phyloP scores from a whole-genome alignment of 2,797 vertebrate genomes.

The Tauraco hartlaubi region DNA sequence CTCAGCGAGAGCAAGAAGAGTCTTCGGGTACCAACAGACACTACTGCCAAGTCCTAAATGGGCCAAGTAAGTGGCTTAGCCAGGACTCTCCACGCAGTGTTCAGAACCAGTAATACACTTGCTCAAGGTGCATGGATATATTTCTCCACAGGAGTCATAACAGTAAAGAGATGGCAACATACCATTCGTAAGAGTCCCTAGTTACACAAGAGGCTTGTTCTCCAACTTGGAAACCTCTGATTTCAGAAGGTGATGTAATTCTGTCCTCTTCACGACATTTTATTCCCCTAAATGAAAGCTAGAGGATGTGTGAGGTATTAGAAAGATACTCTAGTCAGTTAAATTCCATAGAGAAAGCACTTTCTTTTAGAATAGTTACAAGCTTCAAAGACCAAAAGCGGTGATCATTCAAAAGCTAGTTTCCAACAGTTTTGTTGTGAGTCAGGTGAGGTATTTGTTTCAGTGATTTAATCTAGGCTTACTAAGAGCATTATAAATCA shows the following conservation, averaged over 20 bases:
- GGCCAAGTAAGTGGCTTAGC: neutral
- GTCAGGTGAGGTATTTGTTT: neutral
- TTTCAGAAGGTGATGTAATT: neutral
- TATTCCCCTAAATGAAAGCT: neutral
- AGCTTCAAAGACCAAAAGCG: neutral
- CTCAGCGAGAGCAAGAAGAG: neutral
- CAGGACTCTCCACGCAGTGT: neutral
- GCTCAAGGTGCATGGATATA: no score
- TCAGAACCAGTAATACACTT: fast-evolving
- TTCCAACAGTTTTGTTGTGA: neutral
- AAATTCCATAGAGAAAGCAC: neutral
- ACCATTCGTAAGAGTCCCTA: neutral
- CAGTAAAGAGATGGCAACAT: fast-evolving
- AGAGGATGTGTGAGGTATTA: neutral
- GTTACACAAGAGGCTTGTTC: neutral
- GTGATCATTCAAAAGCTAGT: neutral
- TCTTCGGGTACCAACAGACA: neutral
- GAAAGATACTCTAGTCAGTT: neutral
- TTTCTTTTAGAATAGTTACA: neutral
- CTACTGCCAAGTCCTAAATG: neutral
- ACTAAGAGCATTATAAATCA: neutral
- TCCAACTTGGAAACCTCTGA: neutral
- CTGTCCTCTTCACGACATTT: neutral
- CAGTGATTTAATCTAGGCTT: neutral
- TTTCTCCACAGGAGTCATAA: neutral